These are phyloP conservation scores for Athrips mouffetella DNA, from an alignment of 2,888 invertebrate species.

Conservation along the genomic window DNA sequence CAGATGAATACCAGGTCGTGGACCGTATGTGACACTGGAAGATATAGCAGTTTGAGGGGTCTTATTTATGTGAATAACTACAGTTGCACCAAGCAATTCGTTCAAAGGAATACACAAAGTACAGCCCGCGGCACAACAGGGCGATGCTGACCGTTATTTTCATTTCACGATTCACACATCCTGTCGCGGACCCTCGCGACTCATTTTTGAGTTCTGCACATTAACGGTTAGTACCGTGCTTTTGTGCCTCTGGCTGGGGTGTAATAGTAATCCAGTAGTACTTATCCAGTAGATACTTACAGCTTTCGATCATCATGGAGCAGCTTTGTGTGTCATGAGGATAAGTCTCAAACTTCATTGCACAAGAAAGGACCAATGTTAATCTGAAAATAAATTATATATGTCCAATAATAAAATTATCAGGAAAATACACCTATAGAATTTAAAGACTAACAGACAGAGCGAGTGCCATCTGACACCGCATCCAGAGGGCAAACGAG, in stretches of 20 bases:
- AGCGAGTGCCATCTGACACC: too few relatives aligned
- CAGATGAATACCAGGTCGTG: constrained; percentile 94
- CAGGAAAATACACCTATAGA: too few relatives aligned
- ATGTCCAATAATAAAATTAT: too few relatives aligned
- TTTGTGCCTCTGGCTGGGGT: too few relatives aligned
- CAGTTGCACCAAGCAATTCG: too few relatives aligned
- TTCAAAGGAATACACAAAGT: not conserved
- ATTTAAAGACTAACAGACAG: too few relatives aligned
- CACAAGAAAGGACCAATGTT: constrained; percentile 93
- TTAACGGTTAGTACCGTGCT: too few relatives aligned
- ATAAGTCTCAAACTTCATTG: constrained; percentile 96
- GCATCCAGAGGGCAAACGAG: not conserved
- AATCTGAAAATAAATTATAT: too few relatives aligned
- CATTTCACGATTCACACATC: too few relatives aligned
- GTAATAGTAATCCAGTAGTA: constrained; percentile 13
- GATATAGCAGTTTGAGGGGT: not conserved
- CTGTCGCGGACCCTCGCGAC: too few relatives aligned
- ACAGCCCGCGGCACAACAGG: not conserved
- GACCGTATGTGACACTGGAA: constrained; percentile 90
- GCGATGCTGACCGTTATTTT: too few relatives aligned
- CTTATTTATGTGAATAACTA: too few relatives aligned
- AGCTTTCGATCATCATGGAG: constrained; percentile 95
- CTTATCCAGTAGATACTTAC: constrained; percentile 88
- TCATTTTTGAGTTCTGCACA: not conserved
- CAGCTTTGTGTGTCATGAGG: constrained; percentile 97